phyloP scores from a whole-genome alignment of 2,113 vertebrate species.

The Nothobranchius kuhntae region DNA sequence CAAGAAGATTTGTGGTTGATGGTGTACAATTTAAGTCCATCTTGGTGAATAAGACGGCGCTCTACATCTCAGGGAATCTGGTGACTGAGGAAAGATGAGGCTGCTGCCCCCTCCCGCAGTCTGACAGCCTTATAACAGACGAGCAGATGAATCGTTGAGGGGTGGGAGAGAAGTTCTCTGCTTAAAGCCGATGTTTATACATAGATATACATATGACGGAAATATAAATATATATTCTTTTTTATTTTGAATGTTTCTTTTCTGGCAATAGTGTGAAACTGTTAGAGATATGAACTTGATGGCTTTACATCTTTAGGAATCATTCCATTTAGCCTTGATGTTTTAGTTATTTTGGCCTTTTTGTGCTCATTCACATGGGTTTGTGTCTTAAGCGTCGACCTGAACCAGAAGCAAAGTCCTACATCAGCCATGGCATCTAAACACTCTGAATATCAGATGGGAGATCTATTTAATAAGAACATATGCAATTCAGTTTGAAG shows the following conservation, averaged over 20 bases:
- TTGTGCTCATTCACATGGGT: conserved; percentile 18
- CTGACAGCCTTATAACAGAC: conserved; percentile 72
- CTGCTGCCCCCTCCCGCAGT: conserved; percentile 72
- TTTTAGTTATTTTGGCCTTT: conserved; percentile 22
- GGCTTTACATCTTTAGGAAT: conserved; percentile 62
- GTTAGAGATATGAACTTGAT: conserved; percentile 63
- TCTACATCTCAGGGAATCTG: conserved; percentile 85
- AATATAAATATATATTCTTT: conserved; percentile 76
- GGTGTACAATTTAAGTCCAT: conserved; percentile 66
- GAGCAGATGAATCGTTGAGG: conserved; percentile 59
- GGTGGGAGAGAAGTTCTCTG: conserved; percentile 58
- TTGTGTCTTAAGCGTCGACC: conserved; percentile 29
- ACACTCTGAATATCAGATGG: conserved; percentile 12
- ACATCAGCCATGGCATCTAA: conserved; percentile 47
- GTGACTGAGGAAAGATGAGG: conserved; percentile 75
- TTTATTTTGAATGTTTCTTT: conserved; percentile 69
- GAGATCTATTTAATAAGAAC: conserved; percentile 28
- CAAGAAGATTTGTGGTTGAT: conserved; percentile 24
- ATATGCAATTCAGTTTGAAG: conserved; percentile 57
- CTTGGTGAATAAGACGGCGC: conserved; percentile 68
- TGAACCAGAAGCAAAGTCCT: conserved; percentile 46
- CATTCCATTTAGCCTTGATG: conserved; percentile 66
- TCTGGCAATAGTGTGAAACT: conserved; percentile 75
- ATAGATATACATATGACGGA: conserved; percentile 78
- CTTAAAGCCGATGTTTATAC: conserved; percentile 75